Conservation (phyloP, 2,888 invertebrate genomes). For the Pemphredon lugubris region DNA sequence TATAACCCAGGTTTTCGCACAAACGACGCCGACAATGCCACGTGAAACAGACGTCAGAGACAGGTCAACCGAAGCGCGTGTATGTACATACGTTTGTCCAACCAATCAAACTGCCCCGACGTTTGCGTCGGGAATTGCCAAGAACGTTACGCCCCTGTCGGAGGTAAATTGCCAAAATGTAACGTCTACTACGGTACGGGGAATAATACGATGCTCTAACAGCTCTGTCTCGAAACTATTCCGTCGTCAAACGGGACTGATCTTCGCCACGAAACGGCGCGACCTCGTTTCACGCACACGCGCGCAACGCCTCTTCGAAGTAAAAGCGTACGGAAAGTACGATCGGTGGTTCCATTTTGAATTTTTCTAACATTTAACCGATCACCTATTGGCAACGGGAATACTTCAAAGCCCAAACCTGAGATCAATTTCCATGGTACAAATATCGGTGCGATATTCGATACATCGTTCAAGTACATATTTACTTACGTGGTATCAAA, state of each 20-base stretch:
- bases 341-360: too few species aligned
- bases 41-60: slow-evolving; percentile 56
- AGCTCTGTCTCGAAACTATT: not conserved
- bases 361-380: too few species aligned
- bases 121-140: slow-evolving; percentile 52
- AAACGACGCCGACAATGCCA: slow-evolving; percentile 51
- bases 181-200: slow-evolving; percentile 24
- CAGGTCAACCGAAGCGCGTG: slow-evolving; percentile 49
- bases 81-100: slow-evolving; percentile 41
- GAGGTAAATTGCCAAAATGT: slow-evolving; percentile 54
- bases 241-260: not conserved
- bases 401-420: too few species aligned
- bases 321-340: too few species aligned
- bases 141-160: slow-evolving; percentile 52
- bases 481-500: too few species aligned
- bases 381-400: too few species aligned
- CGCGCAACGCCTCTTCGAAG: too few species aligned
- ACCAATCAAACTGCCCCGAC: slow-evolving; percentile 58
- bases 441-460: too few species aligned
- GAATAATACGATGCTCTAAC: too few species aligned
- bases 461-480: too few species aligned
- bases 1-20: slow-evolving; percentile 34
- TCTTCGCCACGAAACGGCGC: not conserved
- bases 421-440: too few species aligned
- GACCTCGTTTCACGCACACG: not conserved